Evolutionary conservation across 1,140 invertebrate genomes (phyloP).

Genomic region (Gerris buenoi): DNA sequence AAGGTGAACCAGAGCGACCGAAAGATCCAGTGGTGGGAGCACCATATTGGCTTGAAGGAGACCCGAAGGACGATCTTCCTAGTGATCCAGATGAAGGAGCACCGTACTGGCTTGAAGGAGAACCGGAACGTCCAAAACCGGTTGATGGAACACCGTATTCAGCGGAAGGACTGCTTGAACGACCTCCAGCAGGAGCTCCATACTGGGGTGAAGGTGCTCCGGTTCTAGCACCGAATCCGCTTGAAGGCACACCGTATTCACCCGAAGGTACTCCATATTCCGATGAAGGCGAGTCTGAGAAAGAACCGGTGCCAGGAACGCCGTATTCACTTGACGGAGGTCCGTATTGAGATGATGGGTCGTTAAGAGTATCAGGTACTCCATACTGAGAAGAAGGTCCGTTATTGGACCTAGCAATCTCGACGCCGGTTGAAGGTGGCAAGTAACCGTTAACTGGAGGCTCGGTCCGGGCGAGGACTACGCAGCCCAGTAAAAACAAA

Average conservation of each 20-base stretch:
- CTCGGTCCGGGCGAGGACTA: background rate
- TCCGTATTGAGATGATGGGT: slow-evolving; percentile 10
- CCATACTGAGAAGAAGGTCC: slow-evolving; percentile 9
- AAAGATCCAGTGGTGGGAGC: background rate
- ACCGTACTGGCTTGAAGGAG: slow-evolving; percentile 11
- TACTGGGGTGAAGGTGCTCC: slow-evolving; percentile 1
- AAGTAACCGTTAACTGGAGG: background rate
- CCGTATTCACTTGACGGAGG: slow-evolving; percentile 7
- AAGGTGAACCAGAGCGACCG: slow-evolving; percentile 6
- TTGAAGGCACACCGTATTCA: slow-evolving; percentile 8
- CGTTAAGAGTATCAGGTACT: background rate
- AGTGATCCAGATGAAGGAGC: slow-evolving; percentile 5
- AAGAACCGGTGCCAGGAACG: background rate
- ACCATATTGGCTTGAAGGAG: slow-evolving; percentile 11
- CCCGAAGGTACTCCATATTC: slow-evolving; percentile 4
- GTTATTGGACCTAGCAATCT: background rate
- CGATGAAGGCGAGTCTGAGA: background rate
- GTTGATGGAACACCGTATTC: slow-evolving; percentile 5
- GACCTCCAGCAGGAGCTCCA: background rate
- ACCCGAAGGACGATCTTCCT: background rate
- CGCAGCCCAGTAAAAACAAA: background rate
- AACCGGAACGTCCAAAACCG: background rate
- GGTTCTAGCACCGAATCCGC: background rate
- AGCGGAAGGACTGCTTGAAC: background rate
- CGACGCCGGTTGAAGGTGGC: background rate